Conservation (phyloP, 2,113 vertebrate species). For the Halcyon senegalensis region DNA sequence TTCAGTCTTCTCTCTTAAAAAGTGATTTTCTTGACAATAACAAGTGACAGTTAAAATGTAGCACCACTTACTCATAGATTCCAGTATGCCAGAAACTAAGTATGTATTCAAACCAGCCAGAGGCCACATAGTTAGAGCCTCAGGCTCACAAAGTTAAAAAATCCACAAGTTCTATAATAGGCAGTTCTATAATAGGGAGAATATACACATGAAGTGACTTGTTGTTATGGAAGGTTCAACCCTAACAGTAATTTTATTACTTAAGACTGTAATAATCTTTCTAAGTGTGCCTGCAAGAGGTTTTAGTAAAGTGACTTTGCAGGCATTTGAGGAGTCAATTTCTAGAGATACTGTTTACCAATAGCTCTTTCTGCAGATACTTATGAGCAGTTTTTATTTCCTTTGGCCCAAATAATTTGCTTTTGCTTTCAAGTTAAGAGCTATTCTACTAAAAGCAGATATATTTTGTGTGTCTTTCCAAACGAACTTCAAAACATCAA, state of each 20-base stretch:
- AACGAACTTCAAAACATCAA: constrained; percentile 31
- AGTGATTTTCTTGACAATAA: neutral
- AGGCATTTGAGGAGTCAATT: neutral
- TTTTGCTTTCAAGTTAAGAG: neutral
- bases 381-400: neutral
- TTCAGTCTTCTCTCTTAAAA: neutral
- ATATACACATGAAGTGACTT: neutral
- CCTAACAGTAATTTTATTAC: neutral
- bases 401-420: neutral
- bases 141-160: neutral
- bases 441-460: constrained; percentile 3
- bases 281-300: neutral
- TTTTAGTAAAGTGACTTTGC: neutral
- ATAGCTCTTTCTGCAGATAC: neutral
- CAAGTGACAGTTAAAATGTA: neutral
- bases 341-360: neutral
- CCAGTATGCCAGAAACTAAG: neutral
- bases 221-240: neutral
- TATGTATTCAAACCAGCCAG: neutral
- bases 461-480: constrained; percentile 39
- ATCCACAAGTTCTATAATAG: neutral
- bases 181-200: neutral
- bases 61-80: neutral
- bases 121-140: neutral
- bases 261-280: neutral